Base-by-base conservation (phyloP, 2,797 vertebrate genomes). In the Mastacembelus armatus region DNA sequence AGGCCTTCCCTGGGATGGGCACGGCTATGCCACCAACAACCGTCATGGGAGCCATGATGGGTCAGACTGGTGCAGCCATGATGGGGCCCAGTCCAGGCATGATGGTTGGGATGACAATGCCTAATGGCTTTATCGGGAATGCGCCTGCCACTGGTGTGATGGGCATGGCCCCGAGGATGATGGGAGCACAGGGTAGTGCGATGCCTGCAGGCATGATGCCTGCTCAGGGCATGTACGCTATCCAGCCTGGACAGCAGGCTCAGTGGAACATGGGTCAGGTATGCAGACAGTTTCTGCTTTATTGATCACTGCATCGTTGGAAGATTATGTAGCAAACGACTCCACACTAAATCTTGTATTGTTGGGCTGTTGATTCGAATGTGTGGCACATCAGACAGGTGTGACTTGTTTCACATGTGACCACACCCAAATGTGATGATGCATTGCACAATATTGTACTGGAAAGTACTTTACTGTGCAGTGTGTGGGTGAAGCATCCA, bases 211-310 rank as follows among this genome's bases (percentile, higher is more conserved):
- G 94, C 51, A 94, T 95, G 93, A 82, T 93, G 43, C 89, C 94
- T 1, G 90, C 95, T 69, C 96, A 94, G 83, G 96, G 93, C 74
- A 95, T 96, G 89, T 97, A 95, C 10, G 87, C 95, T 83, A 89
- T 98, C 88, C 96, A 95, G 8, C 96, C 94, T 40, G 93, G 82
- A 52, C 96, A 95, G 19, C 96, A 94, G 85, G 87, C 95, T 58
- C 95, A 93, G 22, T 98, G 96, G 97, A 96, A 90, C 89, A 94
- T 98, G 83, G 86, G 95, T 55, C 96, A 98, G 96, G 97, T 98
- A 93, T 4, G 66, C 12, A 47, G 11, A 58, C 30, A 3, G 22
- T 11, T 35, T 39, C 1, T 14, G 22, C 15, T 22, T 21, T 42
- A 27, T 21, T 43, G 4, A 8, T 15, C 26, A 19, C 16, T 44